Base-by-base conservation (phyloP, 2,888 invertebrate genomes). In the Apamea anceps region DNA sequence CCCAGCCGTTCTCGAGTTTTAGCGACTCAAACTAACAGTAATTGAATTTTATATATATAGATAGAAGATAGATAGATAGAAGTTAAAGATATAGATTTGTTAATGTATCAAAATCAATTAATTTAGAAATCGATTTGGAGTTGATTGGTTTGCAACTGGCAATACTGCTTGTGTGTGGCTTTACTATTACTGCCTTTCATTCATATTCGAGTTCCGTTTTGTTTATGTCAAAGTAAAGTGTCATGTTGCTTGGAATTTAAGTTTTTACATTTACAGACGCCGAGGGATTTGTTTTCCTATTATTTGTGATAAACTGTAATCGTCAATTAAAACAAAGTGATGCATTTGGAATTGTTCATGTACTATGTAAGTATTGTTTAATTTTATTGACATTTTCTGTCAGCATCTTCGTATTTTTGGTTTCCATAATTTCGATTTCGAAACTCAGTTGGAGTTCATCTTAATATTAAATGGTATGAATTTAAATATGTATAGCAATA, bases 311-410 rank as follows among this genome's bases (percentile, higher is more conserved):
- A 75, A 79, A 80, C 54, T 74, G 28, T 60, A 57, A 57, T 71
- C n/a, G n/a, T 32, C 5, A 28, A 51, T 60, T 32, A 15, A 18
- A 48, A 13, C 10, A 54, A 65, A 67, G 76, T 51, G 42, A 66
- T 79, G 72, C 25, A 66, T 66, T 72, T 76, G 32, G 48, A 63
- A 77, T 65, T 77, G 60, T 54, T 63, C 75, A 28, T 81, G 65
- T 71, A 3, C 12, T 48, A 77, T 81, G 88, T 88, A 80, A 89
- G 88, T 88, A 79, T 63, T 67, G 25, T 70, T 57, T 54, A 66
- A 75, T 75, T 79, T 74, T 57, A 32, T 66, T 63, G 48, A 28
- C n/a, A 66, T 73, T 88, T 88, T 88, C 89, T 80, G 89, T 88
- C 88, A 88, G 45, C 54, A 60, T 82, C 51, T 1, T 62, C 32